Evolutionary conservation across 1,140 invertebrate genomes (phyloP), one percentile per base, ranked within the genome.

Genomic region (Pseudomyrmex pallidus): DNA sequence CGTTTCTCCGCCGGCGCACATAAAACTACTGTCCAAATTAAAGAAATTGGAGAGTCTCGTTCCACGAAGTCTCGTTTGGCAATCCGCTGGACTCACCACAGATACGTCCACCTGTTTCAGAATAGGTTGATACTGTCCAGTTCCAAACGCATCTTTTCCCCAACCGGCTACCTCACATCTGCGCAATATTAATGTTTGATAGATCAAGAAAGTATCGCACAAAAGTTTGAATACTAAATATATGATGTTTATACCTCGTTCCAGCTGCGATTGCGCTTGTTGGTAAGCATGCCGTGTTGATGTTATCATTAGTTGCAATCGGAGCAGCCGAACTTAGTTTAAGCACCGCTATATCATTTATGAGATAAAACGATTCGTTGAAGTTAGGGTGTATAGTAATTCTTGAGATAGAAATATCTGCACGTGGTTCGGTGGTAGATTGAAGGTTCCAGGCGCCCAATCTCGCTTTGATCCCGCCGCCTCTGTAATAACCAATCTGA

Each of bases 141-240:
- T 88, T 13, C 96, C 96, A 87, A 97, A 98, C 85, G 96, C 95
- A 89, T 97, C 95, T 88, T 97, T 97, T 35, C 97, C 97, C 97
- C 97, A 98, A n/a, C 97, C 97, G 0, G 97, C 95, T 0, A 97
- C 97, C 95, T 95, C 96, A 89, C 97, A 98, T 85, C 95, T 96
- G 56, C 8, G 88, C 86, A 46, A 87, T 78, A 57, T 59, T 48
- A 46, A 61, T 63, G 25, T 48, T 82, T 10, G 9, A 0, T 17
- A 59, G 1, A 4, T 66, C 20, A 22, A 15, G 3, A 46, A 10
- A 17, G 5, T 66, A 13, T 64, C 15, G 17, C 22, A 35, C 15
- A 35, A 76, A 22, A 35, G 25, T n/a, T 13, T 22, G 8, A 54
- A 63, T 48, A 61, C 8, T 7, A 2, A 61, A 13, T 48, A 25